Base-by-base conservation (phyloP, 1,140 invertebrate species). In the Chironomus tepperi region DNA sequence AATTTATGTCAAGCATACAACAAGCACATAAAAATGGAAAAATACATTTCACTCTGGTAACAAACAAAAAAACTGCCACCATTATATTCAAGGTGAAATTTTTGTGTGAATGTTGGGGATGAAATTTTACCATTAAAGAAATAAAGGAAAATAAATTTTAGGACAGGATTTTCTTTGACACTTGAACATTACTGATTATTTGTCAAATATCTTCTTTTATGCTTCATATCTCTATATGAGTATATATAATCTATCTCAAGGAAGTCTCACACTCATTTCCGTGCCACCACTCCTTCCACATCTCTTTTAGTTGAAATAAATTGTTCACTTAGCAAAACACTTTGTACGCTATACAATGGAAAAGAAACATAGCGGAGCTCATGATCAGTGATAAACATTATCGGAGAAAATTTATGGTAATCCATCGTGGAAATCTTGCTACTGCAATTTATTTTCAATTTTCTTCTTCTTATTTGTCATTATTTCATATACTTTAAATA, bases 41-140 rank as follows among this genome's bases (percentile, higher is more conserved):
- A 57, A 10, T n/a, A n/a, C n/a, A 57, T 34, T 34, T 34, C 24
- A 34, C 5, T 34, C 24, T 34, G 24, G 24, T 34, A 34, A 34
- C 24, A 34, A 34, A n/a, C n/a, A n/a, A n/a, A n/a, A n/a, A 12
- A n/a, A 57, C 9, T 70, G 65, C 18, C 65, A 70, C 18, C 65
- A 70, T 70, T 70, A 70, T 21, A 70, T 70, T 70, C 65, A 70
- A 70, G 65, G 65, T 70, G 65, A 70, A 70, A 70, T 70, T 57
- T 18, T 21, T 16, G n/a, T 8, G 18, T 16, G 6, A 70, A n/a
- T 12, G n/a, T 12, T 12, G n/a, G 2, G 47, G 18, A 67, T 67
- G 64, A 67, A 67, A 34, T 34, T 34, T 34, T 34, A 34, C 5
- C 24, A 34, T 34, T 34, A 34, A 47, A 2, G 42, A 43, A 43